These are phyloP conservation scores for Tyrophagus putrescentiae DNA, from an alignment of 1,140 invertebrate species.

Conservation along the genomic window DNA sequence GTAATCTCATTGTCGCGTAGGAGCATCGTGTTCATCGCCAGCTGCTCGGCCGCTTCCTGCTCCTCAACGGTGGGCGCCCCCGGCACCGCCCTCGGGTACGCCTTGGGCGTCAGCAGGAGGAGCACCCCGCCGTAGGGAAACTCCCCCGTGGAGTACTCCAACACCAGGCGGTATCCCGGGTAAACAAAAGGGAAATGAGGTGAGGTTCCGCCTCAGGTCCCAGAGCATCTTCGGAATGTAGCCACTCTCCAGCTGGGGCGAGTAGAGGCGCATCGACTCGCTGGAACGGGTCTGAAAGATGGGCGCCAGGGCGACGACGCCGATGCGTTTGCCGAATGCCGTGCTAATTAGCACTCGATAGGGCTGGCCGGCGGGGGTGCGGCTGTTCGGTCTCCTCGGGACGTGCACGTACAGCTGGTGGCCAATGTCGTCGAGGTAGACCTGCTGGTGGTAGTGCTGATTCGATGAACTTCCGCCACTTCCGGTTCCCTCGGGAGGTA, in stretches of 20 bases:
- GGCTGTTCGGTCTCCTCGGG: neutral
- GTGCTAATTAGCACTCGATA: constrained; percentile 22
- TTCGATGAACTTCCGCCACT: constrained; percentile 36
- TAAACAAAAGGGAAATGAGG: constrained; percentile 68
- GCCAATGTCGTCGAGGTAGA: neutral
- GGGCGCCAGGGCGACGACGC: constrained; percentile 50
- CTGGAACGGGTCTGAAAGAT: constrained; percentile 62
- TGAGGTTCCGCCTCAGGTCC: constrained; percentile 61
- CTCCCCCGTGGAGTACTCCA: constrained; percentile 63
- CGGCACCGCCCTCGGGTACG: neutral
- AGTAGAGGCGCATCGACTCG: constrained; percentile 52
- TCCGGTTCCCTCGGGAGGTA: constrained; percentile 10
- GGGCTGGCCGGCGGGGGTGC: neutral
- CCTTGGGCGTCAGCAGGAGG: constrained; percentile 43
- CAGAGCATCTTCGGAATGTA: constrained; percentile 37
- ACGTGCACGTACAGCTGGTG: constrained; percentile 10
- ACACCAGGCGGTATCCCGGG: constrained; percentile 59
- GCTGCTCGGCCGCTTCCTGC: constrained; percentile 7
- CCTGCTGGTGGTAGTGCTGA: neutral
- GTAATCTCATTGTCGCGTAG: constrained; percentile 42
- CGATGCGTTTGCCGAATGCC: constrained; percentile 26
- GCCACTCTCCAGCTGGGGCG: neutral
- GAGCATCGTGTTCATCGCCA: constrained; percentile 24
- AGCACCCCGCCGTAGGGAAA: constrained; percentile 63
- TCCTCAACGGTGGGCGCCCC: neutral